These are phyloP conservation scores for Synergus umbraculus DNA, from an alignment of 2,888 invertebrate genomes.

Conservation along the genomic window DNA sequence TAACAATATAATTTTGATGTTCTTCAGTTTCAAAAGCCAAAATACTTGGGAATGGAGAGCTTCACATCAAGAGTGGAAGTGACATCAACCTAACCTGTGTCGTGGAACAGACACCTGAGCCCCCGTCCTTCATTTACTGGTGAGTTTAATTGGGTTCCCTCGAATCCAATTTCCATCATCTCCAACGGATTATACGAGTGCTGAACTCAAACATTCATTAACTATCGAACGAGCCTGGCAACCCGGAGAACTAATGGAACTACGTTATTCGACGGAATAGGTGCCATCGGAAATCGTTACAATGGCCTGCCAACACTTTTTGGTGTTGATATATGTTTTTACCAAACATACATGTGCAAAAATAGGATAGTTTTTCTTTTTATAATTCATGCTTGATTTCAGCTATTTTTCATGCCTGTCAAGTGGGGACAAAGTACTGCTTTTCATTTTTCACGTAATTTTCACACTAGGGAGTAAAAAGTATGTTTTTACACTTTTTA, in stretches of 20 bases:
- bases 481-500: no score
- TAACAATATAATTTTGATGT: slow-evolving; percentile 52
- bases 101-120: slow-evolving; percentile 89
- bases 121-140: slow-evolving; percentile 85
- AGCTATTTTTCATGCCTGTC: no score
- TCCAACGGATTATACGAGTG: slow-evolving; percentile 44
- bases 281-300: slow-evolving; percentile 7
- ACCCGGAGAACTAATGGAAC: slow-evolving; percentile 25
- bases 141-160: slow-evolving; percentile 62
- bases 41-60: slow-evolving; percentile 90
- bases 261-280: background rate
- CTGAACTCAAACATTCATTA: slow-evolving; percentile 35
- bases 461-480: no score
- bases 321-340: background rate
- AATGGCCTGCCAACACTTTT: background rate
- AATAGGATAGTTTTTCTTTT: slow-evolving; percentile 26
- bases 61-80: slow-evolving; percentile 92
- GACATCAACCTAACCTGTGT: slow-evolving; percentile 95
- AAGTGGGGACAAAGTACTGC: no score
- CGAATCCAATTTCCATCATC: slow-evolving; percentile 49
- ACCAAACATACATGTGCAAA: slow-evolving; percentile 2
- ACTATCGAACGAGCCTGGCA: slow-evolving; percentile 19
- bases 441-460: no score
- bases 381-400: no score
- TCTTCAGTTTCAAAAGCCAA: slow-evolving; percentile 92